Percentiles rank a stretch among this genome's conserved stretches.
These are phyloP conservation scores for Lutraria lutraria DNA, from an alignment of 2,888 invertebrate genomes.

Conservation along the genomic window DNA sequence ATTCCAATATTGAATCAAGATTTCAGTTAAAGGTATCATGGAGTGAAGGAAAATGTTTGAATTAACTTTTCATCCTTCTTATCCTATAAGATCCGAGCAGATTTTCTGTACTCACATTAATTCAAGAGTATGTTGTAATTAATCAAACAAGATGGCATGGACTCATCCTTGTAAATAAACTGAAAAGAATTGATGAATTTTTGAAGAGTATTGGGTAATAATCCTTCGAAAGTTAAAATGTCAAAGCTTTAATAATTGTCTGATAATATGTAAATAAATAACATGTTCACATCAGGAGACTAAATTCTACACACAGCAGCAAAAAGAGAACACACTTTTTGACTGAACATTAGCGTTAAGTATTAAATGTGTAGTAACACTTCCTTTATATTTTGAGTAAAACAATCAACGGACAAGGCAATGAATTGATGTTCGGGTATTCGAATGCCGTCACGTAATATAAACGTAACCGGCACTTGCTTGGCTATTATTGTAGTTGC, in stretches of 20 bases:
- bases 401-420: too few relatives aligned
- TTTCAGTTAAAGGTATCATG: constrained; percentile 29
- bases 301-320: background rate
- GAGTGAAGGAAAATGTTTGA: constrained; percentile 35
- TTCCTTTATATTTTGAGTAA: too few relatives aligned
- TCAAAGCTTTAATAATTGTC: constrained; percentile 34
- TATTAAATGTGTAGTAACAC: too few relatives aligned
- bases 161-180: constrained; percentile 43
- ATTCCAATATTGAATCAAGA: constrained; percentile 5
- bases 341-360: background rate
- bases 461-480: too few relatives aligned
- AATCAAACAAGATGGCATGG: constrained; percentile 37
- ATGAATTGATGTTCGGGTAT: too few relatives aligned
- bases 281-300: constrained; percentile 12
- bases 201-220: constrained; percentile 30
- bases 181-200: constrained; percentile 39
- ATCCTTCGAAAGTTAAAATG: constrained; percentile 44
- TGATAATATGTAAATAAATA: constrained; percentile 33
- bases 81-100: constrained; percentile 32
- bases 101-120: constrained; percentile 34
- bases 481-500: too few relatives aligned
- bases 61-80: constrained; percentile 45
- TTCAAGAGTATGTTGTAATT: constrained; percentile 37
- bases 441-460: too few relatives aligned
- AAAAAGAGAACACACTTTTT: background rate